A percentile compares a stretch with the other conserved stretches of the same genome.
phyloP scores from a whole-genome alignment of 1,140 invertebrate species.

The Teleopsis dalmanni region DNA sequence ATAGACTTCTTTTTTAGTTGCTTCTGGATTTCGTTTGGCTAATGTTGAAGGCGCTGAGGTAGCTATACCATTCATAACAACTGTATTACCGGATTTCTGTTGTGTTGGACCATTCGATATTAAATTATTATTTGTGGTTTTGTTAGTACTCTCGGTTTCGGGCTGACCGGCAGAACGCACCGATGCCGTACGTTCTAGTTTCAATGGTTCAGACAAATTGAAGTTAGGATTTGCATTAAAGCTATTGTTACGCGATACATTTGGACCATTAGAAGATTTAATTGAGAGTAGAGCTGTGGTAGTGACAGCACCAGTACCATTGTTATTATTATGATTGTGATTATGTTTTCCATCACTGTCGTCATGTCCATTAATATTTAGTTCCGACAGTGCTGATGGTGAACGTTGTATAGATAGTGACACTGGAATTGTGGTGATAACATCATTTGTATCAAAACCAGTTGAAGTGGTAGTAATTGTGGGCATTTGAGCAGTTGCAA shows the following conservation, averaged over 20 bases:
- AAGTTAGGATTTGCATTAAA: constrained; percentile 25
- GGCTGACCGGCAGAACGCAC: constrained; percentile 22
- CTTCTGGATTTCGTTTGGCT: constrained; percentile 37
- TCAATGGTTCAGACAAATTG: constrained; percentile 26
- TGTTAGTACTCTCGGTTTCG: not conserved
- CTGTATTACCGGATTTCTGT: not conserved
- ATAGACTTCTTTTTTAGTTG: constrained; percentile 40
- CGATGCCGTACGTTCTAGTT: constrained; percentile 23
- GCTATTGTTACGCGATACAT: constrained; percentile 36
- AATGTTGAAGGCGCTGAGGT: constrained; percentile 38
- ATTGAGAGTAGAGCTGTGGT: constrained; percentile 33
- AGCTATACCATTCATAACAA: constrained; percentile 5
- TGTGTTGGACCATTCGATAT: not conserved
- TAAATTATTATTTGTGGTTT: not conserved
- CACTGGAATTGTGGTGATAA: constrained; percentile 36
- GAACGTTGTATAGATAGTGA: constrained; percentile 35
- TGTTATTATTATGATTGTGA: constrained; percentile 15
- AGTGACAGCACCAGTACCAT: constrained; percentile 11
- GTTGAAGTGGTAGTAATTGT: constrained; percentile 33
- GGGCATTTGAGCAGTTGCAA: constrained; percentile 27
- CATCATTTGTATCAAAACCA: constrained; percentile 24
- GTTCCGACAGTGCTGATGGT: constrained; percentile 29
- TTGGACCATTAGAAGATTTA: constrained; percentile 26
- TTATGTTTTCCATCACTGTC: constrained; percentile 14
- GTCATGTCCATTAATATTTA: constrained; percentile 21